phyloP scores from a whole-genome alignment of 2,113 vertebrate genomes.

The Nerophis lumbriciformis region DNA sequence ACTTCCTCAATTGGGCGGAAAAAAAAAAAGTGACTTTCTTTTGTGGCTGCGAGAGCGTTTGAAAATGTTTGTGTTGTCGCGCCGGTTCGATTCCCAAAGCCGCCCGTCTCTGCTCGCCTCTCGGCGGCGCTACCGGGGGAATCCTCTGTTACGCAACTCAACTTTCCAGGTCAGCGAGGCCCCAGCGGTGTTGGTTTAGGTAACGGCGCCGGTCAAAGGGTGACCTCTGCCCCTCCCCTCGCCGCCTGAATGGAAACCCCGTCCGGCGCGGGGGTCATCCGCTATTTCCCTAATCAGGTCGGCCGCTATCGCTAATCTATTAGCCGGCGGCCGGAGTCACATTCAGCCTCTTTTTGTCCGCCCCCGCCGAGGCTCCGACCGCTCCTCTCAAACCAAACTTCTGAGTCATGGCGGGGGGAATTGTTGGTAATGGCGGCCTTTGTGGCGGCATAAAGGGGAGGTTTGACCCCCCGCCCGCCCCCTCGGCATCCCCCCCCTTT shows the following conservation, averaged over 20 bases:
- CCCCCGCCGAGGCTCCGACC: slow-evolving; percentile 1
- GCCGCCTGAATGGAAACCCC: slow-evolving; percentile 57
- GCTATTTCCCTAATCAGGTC: slow-evolving; percentile 65
- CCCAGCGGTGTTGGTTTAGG: slow-evolving; percentile 65
- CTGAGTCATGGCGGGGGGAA: slow-evolving; percentile 46
- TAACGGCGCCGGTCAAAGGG: slow-evolving; percentile 58
- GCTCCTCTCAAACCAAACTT: slow-evolving; percentile 54
- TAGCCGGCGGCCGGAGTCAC: background rate
- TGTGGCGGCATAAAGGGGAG: slow-evolving; percentile 61
- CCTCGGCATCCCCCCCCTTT: slow-evolving; percentile 27
- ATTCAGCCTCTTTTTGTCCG: slow-evolving; percentile 22
- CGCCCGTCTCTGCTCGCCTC: too few species aligned
- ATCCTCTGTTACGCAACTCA: slow-evolving; percentile 44
- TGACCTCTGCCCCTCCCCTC: slow-evolving; percentile 36
- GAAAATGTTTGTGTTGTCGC: slow-evolving; percentile 8
- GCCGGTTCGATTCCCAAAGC: too few species aligned
- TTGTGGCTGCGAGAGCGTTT: slow-evolving; percentile 18
- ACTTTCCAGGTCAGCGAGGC: slow-evolving; percentile 62
- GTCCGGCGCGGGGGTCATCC: slow-evolving; percentile 42
- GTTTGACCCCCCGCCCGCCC: slow-evolving; percentile 50
- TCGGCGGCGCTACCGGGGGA: slow-evolving; percentile 27
- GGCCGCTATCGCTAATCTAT: slow-evolving; percentile 58
- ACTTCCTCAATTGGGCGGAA: slow-evolving; percentile 13
- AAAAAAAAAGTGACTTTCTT: background rate
- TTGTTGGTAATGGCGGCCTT: slow-evolving; percentile 66